Evolutionary conservation across 2,888 invertebrate genomes (phyloP), one percentile per base, ranked within the genome.

Genomic region (Eutolmus rufibarbis): DNA sequence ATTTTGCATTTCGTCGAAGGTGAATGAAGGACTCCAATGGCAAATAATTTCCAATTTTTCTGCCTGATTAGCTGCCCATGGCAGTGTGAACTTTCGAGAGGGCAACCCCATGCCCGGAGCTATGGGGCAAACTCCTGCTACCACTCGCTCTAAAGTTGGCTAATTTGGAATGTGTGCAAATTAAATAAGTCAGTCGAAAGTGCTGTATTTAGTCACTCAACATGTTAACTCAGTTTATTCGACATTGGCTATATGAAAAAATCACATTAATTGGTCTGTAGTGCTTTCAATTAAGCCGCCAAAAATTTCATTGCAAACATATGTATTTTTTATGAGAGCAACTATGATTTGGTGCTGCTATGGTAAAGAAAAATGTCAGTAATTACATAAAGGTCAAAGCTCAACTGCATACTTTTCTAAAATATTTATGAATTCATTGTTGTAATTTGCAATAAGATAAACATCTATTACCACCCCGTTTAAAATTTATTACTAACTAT

Each of bases 21-120:
- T 19, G 51, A 56, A 56, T 51, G 51, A 51, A 76, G 37, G 37
- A 76, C 28, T 28, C 14, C 43, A 81, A 46, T 81, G 56, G 14
- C 23, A 78, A 78, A 78, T 78, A 40, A 78, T 78, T 56, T 34
- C 28, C 31, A 56, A 81, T 56, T 81, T 31, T 78, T 78, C 78
- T 78, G 28, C 78, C 78, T 43, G 78, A 78, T 78, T 78, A 28
- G 8, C 19, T 14, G 2, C 37, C 23, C 23, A 78, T 78, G 37
- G 76, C 34, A 12, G 37, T 34, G 34, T 76, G 76, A 76, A 76
- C 34, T 19, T 31, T 76, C 34, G n/a, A 76, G 28, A 66, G 28
- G n/a, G n/a, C 16, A 51, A n/a, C 5, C n/a, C 16, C n/a, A 8
- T 51, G n/a, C n/a, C 51, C 7, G n/a, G 1, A n/a, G n/a, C 51